Evolutionary conservation across 37 sponge, comb jelly and placozoan genomes (phyloP), one percentile per base, ranked within the genome.

Genomic region (Crambe crambe): DNA sequence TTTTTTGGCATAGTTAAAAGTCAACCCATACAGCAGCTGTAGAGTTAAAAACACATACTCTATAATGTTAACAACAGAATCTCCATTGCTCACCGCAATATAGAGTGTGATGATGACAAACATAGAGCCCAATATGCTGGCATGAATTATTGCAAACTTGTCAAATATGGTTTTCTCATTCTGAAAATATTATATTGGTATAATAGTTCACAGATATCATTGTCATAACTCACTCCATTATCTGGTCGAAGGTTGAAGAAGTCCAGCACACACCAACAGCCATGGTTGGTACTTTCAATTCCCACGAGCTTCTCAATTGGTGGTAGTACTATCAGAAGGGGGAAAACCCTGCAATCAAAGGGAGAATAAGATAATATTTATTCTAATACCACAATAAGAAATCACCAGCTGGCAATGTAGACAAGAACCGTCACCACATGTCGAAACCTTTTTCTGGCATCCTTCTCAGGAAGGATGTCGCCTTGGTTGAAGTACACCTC

Each of bases 351-450:
- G 17, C 5, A 60, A 60, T 60, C 25, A 60, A 60, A 22, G 61
- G 61, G 23, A 60, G 6, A 60, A 60, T n/a, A 4, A 60, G 17
- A 26, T 6, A 4, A 26, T 60, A 5, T 6, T 6, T 21, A 20
- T 22, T 20, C 61, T 60, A 22, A 51, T 36, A 30, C 21, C 6
- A 68, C 17, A 22, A 41, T 37, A 72, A 58, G 0, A 36, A 59
- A 82, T 73, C 59, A 92, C 92, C 92, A 92, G 51, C 77, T 76
- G 8, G 83, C 17, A 10, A 92, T 29, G 80, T 92, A 92, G 3
- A 76, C 56, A 17, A 84, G 2, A 1, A 75, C 58, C 6, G 92
- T 87, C 22, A 83, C 15, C 3, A 80, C 25, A 59, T 92, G 77
- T 56, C 87, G 57, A 9, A 57, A 15, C 3, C 42, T 80, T 41